Evolutionary conservation across 2,888 invertebrate genomes (phyloP), one percentile per base, ranked within the genome.

Genomic region (Sylvicola cinctus): DNA sequence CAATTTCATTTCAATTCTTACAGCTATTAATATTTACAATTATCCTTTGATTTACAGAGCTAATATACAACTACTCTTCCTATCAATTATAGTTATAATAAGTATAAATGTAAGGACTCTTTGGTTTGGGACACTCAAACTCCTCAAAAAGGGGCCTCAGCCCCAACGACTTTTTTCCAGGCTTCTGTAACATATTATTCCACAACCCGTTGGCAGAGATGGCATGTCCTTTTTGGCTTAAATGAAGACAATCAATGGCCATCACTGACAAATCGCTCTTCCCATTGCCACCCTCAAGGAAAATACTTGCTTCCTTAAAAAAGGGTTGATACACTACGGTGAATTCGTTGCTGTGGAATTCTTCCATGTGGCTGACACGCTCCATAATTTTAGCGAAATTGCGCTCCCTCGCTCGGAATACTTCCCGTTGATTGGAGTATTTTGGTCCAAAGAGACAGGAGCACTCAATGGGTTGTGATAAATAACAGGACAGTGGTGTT

Each of bases 111-210:
- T 55, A 67, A 1, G 66, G 66, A 30, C 44, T 43, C 12, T 54
- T 44, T 34, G 46, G 34, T 1, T 59, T 57, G 3, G 66, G 67
- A 40, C 67, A 68, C 3, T 49, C 29, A 38, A 67, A 58, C 33
- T 42, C 46, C 25, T 48, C 38, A 35, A 58, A 57, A 12, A 49
- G 27, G 16, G 45, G 41, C 2, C 37, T 34, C 52, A 58, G 56
- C 14, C 45, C 44, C 3, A 39, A 35, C 3, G 50, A 44, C 45
- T 66, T 66, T n/a, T 47, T 41, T 2, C 59, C 61, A 6, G 57
- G 51, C n/a, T 62, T 61, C 44, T 65, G 54, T 42, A 68, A 36
- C 46, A 68, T 50, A 39, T 63, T 66, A 42, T 65, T 66, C 67
- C 67, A 68, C 3, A 67, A 38, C 12, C 56, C 54, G 40, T 61